phyloP scores from a whole-genome alignment of 2,797 vertebrate genomes.

The Notamacropus eugenii region DNA sequence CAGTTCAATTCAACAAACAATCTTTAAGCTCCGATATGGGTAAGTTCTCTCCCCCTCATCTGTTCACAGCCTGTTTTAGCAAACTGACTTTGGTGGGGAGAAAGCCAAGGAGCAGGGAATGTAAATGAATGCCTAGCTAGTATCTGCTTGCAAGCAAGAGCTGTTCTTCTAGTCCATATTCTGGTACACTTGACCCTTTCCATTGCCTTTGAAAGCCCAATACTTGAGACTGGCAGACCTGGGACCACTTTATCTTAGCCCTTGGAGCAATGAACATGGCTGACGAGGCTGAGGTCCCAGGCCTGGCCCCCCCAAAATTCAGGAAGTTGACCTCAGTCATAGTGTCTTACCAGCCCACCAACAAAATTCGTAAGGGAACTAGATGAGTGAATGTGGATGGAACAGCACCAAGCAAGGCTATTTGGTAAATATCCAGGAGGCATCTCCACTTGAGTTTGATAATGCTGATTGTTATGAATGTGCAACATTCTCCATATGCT shows the following conservation, averaged over 20 bases:
- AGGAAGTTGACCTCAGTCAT: not conserved
- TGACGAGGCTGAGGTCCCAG: no score
- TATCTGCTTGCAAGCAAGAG: not conserved
- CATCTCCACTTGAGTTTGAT: not conserved
- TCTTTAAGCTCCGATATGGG: not conserved
- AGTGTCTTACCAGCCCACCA: fast-evolving
- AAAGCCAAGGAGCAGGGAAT: not conserved
- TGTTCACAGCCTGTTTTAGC: not conserved
- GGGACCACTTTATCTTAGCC: no score
- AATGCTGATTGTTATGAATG: not conserved
- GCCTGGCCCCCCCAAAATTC: not conserved
- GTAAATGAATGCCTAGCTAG: not conserved
- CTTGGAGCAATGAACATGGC: no score
- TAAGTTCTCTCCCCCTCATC: not conserved
- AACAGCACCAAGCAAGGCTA: no score
- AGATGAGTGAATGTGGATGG: not conserved
- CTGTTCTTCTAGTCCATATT: not conserved
- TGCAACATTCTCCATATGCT: not conserved
- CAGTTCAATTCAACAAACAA: not conserved
- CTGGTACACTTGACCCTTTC: not conserved
- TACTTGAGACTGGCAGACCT: no score
- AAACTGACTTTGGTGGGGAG: not conserved
- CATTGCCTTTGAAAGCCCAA: no score
- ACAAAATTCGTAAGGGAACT: not conserved
- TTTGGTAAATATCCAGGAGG: not conserved